phyloP scores from a whole-genome alignment of 2,888 invertebrate genomes.

The Microplitis deprimator region DNA sequence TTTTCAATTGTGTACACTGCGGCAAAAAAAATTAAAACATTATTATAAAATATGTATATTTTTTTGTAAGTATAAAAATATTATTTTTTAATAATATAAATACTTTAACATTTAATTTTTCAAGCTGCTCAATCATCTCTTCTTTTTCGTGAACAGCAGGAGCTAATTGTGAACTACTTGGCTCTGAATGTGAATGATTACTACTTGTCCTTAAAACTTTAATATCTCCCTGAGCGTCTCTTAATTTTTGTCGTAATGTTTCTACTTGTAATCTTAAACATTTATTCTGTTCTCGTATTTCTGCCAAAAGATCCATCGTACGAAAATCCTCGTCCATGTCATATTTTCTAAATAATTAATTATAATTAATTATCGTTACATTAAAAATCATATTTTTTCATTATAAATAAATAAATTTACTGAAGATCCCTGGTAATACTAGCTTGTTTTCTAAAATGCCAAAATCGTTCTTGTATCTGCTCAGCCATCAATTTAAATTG shows the following conservation, averaged over 20 bases:
- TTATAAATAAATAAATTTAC: constrained; percentile 41
- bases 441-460: constrained; percentile 71
- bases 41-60: not conserved
- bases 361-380: not conserved
- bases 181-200: constrained; percentile 58
- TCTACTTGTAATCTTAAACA: constrained; percentile 77
- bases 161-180: constrained; percentile 56
- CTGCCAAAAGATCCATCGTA: constrained; percentile 63
- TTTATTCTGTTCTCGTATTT: constrained; percentile 74
- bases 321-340: constrained; percentile 55
- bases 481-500: constrained; percentile 86
- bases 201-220: constrained; percentile 74
- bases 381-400: not conserved
- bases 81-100: not conserved
- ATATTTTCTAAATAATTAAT: constrained; percentile 24
- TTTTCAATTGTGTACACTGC: constrained; percentile 81
- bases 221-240: constrained; percentile 81
- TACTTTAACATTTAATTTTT: constrained; percentile 78
- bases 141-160: constrained; percentile 78
- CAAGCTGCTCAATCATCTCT: constrained; percentile 79
- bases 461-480: constrained; percentile 77
- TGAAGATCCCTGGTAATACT: constrained; percentile 53
- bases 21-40: constrained; percentile 45
- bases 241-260: constrained; percentile 80
- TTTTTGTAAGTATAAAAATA: not conserved